Evolutionary conservation across 1,140 invertebrate genomes (phyloP).

Genomic region (Penaeus vannamei): DNA sequence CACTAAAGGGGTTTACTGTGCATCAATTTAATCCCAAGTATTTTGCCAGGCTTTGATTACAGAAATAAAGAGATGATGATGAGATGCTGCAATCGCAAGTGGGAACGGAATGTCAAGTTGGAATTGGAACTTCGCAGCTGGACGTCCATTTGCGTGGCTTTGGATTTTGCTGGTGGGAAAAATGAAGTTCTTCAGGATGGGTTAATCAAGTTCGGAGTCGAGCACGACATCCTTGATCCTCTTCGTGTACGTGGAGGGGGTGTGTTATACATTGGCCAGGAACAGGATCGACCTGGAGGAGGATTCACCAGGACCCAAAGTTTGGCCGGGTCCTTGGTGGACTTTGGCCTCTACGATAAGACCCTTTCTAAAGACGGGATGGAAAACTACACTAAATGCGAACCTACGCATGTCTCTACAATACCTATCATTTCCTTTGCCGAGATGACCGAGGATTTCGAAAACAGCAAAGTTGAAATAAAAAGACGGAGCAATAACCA

Average conservation of each 20-base stretch:
- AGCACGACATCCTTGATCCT: neutral
- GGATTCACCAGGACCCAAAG: conserved; percentile 54
- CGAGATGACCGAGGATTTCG: conserved; percentile 39
- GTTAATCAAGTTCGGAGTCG: neutral
- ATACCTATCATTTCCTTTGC: conserved; percentile 37
- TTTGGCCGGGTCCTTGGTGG: conserved; percentile 37
- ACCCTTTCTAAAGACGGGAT: neutral
- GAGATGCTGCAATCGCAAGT: conserved; percentile 33
- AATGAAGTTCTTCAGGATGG: conserved; percentile 53
- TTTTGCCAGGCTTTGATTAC: conserved; percentile 43
- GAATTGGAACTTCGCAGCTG: conserved; percentile 13
- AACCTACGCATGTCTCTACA: neutral
- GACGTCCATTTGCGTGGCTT: conserved; percentile 43
- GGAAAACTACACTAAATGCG: conserved; percentile 35
- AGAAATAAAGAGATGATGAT: conserved; percentile 40
- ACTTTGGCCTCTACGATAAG: conserved; percentile 22
- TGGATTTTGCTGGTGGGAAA: neutral
- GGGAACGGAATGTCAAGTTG: conserved; percentile 20
- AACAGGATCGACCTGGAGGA: conserved; percentile 49
- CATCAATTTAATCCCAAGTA: neutral
- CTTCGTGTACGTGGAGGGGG: conserved; percentile 24
- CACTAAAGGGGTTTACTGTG: neutral
- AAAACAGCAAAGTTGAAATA: conserved; percentile 36
- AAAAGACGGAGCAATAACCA: neutral
- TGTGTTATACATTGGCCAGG: conserved; percentile 38